Evolutionary conservation across 2,888 invertebrate genomes (phyloP).

Genomic region (Eustalomyia histrio): DNA sequence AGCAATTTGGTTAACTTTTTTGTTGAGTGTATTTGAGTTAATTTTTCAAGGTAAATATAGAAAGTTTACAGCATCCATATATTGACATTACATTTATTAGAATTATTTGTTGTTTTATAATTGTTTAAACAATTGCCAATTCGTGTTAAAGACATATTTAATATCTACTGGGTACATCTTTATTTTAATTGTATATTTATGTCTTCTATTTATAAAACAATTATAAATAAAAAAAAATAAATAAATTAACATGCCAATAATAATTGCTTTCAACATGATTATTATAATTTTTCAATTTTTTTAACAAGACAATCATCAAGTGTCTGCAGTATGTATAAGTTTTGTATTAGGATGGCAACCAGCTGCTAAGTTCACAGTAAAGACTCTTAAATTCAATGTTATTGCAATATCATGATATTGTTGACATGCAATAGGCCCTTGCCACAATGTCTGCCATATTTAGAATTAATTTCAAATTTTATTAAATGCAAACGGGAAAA

Average conservation of each 20-base stretch:
- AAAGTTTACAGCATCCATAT: background rate
- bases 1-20: no score
- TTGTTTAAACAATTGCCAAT: background rate
- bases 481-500: no score
- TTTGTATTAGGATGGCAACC: no score
- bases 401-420: no score
- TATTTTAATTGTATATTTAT: background rate
- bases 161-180: background rate
- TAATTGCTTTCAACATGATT: background rate
- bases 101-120: background rate
- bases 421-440: no score
- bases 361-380: no score
- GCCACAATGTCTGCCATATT: no score
- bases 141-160: background rate
- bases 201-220: background rate
- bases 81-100: background rate
- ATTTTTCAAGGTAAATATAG: no score
- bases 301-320: background rate
- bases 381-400: no score
- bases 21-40: no score
- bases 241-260: background rate
- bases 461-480: no score
- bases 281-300: background rate
- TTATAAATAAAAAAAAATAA: background rate
- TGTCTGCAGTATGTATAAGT: background rate